These are phyloP conservation scores for Hipparchia semele DNA, from an alignment of 2,888 invertebrate genomes.

Conservation along the genomic window DNA sequence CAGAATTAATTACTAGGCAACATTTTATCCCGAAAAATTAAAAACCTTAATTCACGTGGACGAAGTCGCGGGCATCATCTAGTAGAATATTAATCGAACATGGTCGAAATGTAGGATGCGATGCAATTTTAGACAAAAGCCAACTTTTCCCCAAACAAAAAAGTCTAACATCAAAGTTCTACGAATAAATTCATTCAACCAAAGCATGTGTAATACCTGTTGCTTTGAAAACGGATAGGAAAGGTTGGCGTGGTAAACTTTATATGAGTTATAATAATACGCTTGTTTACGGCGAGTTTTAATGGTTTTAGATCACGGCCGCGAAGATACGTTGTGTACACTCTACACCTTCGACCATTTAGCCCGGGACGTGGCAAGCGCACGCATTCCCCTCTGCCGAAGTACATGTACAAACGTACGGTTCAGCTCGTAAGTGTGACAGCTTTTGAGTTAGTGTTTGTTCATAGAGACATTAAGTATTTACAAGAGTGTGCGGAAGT, in stretches of 20 bases:
- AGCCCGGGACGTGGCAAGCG: too few relatives aligned
- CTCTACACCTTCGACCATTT: neutral
- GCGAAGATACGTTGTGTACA: slow-evolving; percentile 29
- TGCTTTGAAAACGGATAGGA: slow-evolving; percentile 17
- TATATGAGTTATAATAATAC: slow-evolving; percentile 42
- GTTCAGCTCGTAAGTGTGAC: too few relatives aligned
- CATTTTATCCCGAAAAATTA: too few relatives aligned
- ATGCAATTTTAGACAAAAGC: neutral
- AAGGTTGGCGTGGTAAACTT: slow-evolving; percentile 25
- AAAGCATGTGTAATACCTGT: slow-evolving; percentile 24
- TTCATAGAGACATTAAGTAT: too few relatives aligned
- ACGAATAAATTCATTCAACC: slow-evolving; percentile 9
- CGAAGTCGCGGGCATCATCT: too few relatives aligned
- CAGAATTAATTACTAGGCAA: too few relatives aligned
- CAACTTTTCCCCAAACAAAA: slow-evolving; percentile 1
- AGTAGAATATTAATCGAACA: too few relatives aligned
- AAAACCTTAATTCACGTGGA: too few relatives aligned
- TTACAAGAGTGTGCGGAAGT: too few relatives aligned
- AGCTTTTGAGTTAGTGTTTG: too few relatives aligned
- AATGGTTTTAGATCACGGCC: slow-evolving; percentile 42
- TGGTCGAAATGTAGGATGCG: neutral
- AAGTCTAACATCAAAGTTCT: neutral
- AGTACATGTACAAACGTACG: too few relatives aligned
- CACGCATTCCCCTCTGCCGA: too few relatives aligned
- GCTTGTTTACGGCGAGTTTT: slow-evolving; percentile 38